Evolutionary conservation across 2,113 vertebrate genomes (phyloP), one percentile per base, ranked within the genome.

Genomic region (Cavia porcellus): DNA sequence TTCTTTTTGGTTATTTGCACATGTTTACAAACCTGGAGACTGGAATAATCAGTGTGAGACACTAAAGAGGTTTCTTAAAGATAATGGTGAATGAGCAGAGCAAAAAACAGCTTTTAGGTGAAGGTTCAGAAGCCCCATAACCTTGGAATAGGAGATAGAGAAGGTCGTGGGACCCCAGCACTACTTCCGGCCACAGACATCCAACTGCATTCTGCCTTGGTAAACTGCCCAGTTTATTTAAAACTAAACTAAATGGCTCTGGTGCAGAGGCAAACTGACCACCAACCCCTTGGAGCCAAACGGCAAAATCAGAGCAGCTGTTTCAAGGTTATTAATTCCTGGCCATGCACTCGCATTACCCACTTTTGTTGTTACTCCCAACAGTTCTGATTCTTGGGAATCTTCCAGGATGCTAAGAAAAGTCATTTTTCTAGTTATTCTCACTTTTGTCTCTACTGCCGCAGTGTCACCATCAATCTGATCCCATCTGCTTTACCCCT

Each of bases 321-420:
- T 22, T 59, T 35, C 55, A 30, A 52, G 32, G 50, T 70, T 30
- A 79, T 91, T 77, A 42, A 77, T 28, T 94, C 79, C 50, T 81
- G 64, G 89, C 93, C 5, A 0, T 28, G 52, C 1, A 11, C 64
- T 62, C 64, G 22, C 89, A 72, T 77, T 35, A 61, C 86, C 85
- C 57, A 50, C 38, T 57, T 85, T 25, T 70, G 52, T 22, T 25
- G 82, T 86, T 93, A 61, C 72, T 96, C 96, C 64, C 83, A 20
- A 47, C 15, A 50, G 87, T 87, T 93, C 75, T 35, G 5, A 30
- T 55, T 92, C 80, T 66, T 82, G 95, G 90, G 68, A 64, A 13
- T 72, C 84, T 88, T 96, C 90, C 96, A 97, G 85, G 75, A 79
- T 32, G 42, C 80, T 80, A 72, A 92, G 92, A 96, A 95, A 94